Evolutionary conservation across 2,797 vertebrate species (phyloP), one percentile per base, ranked within the genome.

Genomic region (Brotula barbata): DNA sequence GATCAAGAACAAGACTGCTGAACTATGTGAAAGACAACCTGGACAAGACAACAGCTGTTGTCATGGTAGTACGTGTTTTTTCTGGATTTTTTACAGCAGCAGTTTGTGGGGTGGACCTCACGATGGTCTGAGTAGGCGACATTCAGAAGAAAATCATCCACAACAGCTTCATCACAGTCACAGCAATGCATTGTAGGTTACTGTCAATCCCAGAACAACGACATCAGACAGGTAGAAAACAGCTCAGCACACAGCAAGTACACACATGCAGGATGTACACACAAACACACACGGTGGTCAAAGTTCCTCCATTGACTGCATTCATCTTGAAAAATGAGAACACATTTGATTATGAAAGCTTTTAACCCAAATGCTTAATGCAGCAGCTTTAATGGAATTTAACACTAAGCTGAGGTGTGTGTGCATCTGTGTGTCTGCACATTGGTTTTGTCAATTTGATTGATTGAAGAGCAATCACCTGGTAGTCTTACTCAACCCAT

Each of bases 351-450:
- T 84, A 80, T 83, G 70, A 88, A 88, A 85, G 85, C 87, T 90
- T 89, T 90, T 89, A 87, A 87, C 86, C 87, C 81, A 87, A 86
- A 89, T 87, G 84, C 66, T 81, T 85, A 86, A 85, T 79, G 82
- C 78, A 80, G 78, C 66, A 75, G 77, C 61, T 83, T 80, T 77
- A 75, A 86, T 78, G 84, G 76, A 75, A 84, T 75, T 88, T 87
- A 64, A 67, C 64, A 74, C 59, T 67, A 68, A 77, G 68, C 75
- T 70, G 68, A 40, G 55, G 3, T 33, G 37, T 19, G 36, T 12
- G 0, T 15, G 37, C 40, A 36, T 48, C 31, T 43, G 23, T 19
- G 34, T 40, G 25, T 6, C 19, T 13, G 36, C 0, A 14, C 19
- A 47, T 45, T 17, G 41, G 42, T 66, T 63, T 50, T 57, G 68